Conservation (phyloP, 2,113 vertebrate species). For the Phalacrocorax aristotelis region DNA sequence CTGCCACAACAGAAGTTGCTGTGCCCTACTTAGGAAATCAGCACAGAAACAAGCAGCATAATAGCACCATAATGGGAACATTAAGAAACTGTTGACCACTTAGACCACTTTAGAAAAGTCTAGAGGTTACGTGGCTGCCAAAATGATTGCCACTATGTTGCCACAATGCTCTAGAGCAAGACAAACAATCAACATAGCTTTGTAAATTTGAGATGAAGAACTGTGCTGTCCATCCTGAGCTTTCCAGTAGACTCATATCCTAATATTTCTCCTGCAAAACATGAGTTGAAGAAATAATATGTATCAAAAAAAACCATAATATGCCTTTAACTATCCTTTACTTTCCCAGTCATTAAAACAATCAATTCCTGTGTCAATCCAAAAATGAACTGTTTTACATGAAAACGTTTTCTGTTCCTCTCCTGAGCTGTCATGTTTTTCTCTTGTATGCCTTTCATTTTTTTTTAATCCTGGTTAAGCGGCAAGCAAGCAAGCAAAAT, state of each 20-base stretch:
- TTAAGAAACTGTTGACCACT: background rate
- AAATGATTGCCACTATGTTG: background rate
- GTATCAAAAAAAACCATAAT: background rate
- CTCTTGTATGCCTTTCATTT: background rate
- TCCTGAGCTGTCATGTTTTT: background rate
- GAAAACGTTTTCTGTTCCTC: background rate
- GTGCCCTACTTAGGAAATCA: conserved; percentile 10
- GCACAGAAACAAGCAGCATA: background rate
- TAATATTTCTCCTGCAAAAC: background rate
- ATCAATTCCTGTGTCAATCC: conserved; percentile 14
- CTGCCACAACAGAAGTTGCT: background rate
- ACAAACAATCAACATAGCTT: background rate
- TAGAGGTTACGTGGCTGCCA: background rate
- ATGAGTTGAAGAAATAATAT: background rate
- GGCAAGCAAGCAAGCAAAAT: background rate
- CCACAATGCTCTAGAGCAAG: background rate
- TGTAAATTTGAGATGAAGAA: background rate
- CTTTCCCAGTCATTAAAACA: conserved; percentile 8
- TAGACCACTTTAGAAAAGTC: background rate
- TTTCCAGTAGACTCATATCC: background rate
- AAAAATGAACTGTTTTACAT: background rate
- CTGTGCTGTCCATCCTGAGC: background rate
- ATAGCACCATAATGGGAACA: background rate
- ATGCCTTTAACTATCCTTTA: conserved; percentile 8
- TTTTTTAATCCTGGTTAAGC: background rate